Evolutionary conservation across 2,888 invertebrate species (phyloP), one percentile per base, ranked within the genome.

Genomic region (Ethmia dodecea): DNA sequence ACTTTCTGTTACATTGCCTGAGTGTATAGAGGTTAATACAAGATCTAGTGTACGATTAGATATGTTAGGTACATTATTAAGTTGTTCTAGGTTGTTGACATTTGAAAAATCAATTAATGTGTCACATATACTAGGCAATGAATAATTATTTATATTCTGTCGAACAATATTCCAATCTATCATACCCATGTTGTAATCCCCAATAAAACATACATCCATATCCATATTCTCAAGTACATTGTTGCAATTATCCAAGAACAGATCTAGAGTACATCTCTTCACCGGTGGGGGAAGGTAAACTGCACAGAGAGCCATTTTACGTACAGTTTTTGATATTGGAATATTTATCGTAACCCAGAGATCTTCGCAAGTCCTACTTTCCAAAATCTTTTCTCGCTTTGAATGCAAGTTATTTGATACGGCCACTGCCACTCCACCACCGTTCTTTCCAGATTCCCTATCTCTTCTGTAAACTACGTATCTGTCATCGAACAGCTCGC

Each of bases 201-300:
- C 40, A 3, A 31, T 5, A 5, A 40, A 14, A 12, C 32, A 40
- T 9, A 31, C 14, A 15, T 30, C 2, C 8, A 2, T 5, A 28
- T 29, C 14, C 2, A 20, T 18, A 1, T 27, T n/a, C 10, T 33
- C 32, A 2, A 35, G 29, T 6, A 40, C 20, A 8, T 14, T 4
- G 13, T 30, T 33, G 20, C 32, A 32, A 13, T 35, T 8, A 11
- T 28, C 26, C 2, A 29, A 13, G 15, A 29, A 40, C n/a, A 12
- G 3, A 15, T 31, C 29, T 1, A 30, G 5, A 12, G 8, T 25
- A 8, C 3, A 6, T 11, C 15, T 16, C 2, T 11, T 13, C 5
- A 32, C 33, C 0, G 39, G 30, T 1, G 39, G 31, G 5, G 39
- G 39, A 1, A 40, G 11, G 12, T 40, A 40, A 2, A 40, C 28